Base-by-base conservation (phyloP, 1,140 invertebrate genomes). In the Homarus americanus region DNA sequence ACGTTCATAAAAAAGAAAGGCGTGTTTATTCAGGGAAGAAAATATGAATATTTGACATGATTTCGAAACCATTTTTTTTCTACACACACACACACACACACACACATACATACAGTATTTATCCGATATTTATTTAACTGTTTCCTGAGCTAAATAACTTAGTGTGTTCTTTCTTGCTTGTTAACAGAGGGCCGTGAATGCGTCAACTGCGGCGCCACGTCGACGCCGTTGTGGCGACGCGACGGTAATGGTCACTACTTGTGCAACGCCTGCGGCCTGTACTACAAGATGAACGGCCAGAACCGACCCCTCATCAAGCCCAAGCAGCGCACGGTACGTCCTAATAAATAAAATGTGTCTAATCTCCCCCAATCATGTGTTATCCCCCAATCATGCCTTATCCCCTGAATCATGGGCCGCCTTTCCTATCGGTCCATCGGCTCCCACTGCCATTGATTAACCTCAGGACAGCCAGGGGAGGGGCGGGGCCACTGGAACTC, bases 171-270 rank as follows among this genome's bases (percentile, higher is more conserved):
- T n/a, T n/a, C n/a, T n/a, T n/a, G n/a, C n/a, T n/a, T n/a, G n/a
- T n/a, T n/a, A 0, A 32, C 85, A 40, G 94, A 97, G 96, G 94
- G 95, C 95, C 87, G 97, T 96, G 95, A 98, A 97, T 99, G 98
- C 94, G 97, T 97, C 53, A 98, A 98, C 94, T 99, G 98, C 94
- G 97, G 97, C 9, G 96, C 96, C 4, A 97, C 96, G 79, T 96
- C 96, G 44, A 98, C 98, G 5, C 97, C 97, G 17, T 94, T 98
- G 63, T 99, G 98, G 97, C 95, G 97, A 73, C 95, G 97, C 87
- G 98, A 98, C 94, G 97, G 96, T 75, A 97, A 97, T 36, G 97
- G 97, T 10, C 97, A 98, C 94, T 98, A 98, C 94, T 95, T 98
- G 82, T 98, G 98, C 95, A 98, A 98, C 94, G 97, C 97, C 72